Evolutionary conservation across 2,113 vertebrate species (phyloP).

Genomic region (Cathartes aura): DNA sequence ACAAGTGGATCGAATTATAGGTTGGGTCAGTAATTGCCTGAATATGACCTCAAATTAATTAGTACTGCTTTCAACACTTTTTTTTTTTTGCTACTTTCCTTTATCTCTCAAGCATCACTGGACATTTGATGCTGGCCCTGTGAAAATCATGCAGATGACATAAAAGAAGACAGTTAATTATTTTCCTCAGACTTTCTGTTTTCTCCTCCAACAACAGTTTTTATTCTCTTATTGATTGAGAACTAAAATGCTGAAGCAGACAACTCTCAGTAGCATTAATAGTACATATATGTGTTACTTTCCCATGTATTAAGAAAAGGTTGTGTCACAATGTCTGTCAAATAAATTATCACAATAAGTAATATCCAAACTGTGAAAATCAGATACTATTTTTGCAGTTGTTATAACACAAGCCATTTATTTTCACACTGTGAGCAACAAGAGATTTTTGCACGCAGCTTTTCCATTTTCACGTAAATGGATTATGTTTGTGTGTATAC

Average conservation of each 20-base stretch:
- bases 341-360: background rate
- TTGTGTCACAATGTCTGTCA: background rate
- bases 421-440: background rate
- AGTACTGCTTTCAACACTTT: background rate
- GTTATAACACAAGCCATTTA: background rate
- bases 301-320: background rate
- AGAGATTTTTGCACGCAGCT: background rate
- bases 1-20: background rate
- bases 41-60: background rate
- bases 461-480: background rate
- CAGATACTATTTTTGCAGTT: background rate
- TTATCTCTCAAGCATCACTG: background rate
- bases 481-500: background rate
- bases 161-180: background rate
- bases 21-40: background rate
- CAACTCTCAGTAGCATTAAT: background rate
- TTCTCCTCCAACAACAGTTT: background rate
- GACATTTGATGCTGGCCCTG: background rate
- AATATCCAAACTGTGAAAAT: background rate
- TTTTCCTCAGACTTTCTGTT: background rate
- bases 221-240: background rate
- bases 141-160: background rate
- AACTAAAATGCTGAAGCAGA: background rate
- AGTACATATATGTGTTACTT: background rate
- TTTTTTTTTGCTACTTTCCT: background rate